Evolutionary conservation across 2,888 invertebrate genomes (phyloP).

Genomic region (Lepidochitona cinerea): DNA sequence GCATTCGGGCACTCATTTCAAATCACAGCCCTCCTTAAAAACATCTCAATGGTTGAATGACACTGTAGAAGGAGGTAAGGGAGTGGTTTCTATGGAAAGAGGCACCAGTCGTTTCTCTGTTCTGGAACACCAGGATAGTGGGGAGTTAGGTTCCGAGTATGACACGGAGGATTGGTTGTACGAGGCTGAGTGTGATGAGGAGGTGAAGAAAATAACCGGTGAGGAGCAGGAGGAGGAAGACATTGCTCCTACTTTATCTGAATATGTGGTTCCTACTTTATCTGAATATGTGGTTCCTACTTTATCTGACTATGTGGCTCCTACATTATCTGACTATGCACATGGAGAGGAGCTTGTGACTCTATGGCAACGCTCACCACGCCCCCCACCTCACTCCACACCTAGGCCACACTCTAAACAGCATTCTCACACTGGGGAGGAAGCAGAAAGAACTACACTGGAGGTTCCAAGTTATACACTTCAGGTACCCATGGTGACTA

Average conservation of each 20-base stretch:
- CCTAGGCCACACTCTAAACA: neutral
- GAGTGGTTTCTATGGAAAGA: constrained; percentile 4
- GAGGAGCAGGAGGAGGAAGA: constrained; percentile 43
- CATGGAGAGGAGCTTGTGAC: neutral
- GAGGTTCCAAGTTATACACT: too few species aligned
- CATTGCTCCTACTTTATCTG: neutral
- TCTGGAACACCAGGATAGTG: constrained; percentile 24
- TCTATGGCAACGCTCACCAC: neutral
- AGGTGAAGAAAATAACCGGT: constrained; percentile 61
- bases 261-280: neutral
- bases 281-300: neutral
- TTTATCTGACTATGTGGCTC: neutral
- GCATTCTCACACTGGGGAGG: neutral
- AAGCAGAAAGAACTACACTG: too few species aligned
- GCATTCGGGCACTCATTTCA: constrained; percentile 10
- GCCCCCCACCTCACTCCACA: neutral
- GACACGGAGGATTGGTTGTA: constrained; percentile 61
- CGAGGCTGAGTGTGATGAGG: constrained; percentile 60
- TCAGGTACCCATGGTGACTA: too few species aligned
- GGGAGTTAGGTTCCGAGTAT: constrained; percentile 42
- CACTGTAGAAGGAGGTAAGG: neutral
- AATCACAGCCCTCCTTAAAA: constrained; percentile 34
- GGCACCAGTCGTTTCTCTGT: neutral
- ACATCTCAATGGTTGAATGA: constrained; percentile 3
- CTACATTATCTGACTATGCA: constrained; percentile 4